Percentiles rank a stretch among this genome's conserved stretches.
phyloP scores from a whole-genome alignment of 1,140 invertebrate species.

The Pachypeltis micranthus region DNA sequence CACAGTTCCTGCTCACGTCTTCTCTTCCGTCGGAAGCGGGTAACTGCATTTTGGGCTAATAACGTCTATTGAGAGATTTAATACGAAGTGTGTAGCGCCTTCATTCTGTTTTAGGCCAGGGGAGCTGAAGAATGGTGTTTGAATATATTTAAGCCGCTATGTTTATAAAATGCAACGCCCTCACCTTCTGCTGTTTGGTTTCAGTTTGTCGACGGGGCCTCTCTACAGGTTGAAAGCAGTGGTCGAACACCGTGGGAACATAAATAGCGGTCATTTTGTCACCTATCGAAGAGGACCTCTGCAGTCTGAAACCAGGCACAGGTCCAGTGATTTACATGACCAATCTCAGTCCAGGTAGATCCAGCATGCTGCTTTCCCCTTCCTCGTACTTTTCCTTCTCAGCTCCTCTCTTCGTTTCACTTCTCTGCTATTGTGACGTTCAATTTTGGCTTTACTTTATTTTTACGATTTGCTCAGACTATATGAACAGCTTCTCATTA shows the following conservation, averaged over 20 bases:
- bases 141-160: no score
- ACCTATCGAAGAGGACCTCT: conserved; percentile 63
- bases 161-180: neutral
- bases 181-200: conserved; percentile 10
- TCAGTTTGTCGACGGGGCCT: conserved; percentile 29
- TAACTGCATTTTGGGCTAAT: no score
- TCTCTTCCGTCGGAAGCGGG: neutral
- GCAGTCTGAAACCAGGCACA: conserved; percentile 26
- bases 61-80: no score
- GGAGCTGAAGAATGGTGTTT: no score
- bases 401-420: no score
- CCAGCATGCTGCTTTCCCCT: conserved; percentile 1
- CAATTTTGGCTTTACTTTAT: no score
- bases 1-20: neutral
- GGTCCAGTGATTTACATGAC: conserved; percentile 24
- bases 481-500: no score
- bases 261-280: conserved; percentile 80
- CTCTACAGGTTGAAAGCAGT: conserved; percentile 66
- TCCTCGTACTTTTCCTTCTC: neutral
- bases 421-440: no score
- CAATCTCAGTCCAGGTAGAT: conserved; percentile 19
- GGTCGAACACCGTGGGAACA: conserved; percentile 78
- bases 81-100: no score
- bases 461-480: no score
- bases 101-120: no score